These are phyloP conservation scores for Sebastes steindachneri DNA, from an alignment of 2,797 vertebrate genomes.

Conservation along the genomic window DNA sequence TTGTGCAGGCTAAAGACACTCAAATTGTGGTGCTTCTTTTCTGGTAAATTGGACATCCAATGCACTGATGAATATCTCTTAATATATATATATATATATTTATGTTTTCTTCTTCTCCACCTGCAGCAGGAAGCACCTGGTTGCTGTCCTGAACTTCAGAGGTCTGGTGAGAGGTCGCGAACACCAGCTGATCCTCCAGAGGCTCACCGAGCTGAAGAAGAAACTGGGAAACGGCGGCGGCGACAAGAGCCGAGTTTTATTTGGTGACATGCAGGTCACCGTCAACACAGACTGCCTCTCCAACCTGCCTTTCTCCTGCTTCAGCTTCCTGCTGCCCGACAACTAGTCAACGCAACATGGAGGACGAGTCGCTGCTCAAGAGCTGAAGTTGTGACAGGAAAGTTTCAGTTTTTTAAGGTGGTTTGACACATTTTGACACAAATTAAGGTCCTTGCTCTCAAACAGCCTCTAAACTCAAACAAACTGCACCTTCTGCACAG, in stretches of 20 bases:
- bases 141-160: slow-evolving; percentile 79
- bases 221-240: rapidly evolving
- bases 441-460: not conserved
- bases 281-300: slow-evolving; percentile 63
- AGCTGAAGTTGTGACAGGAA: not conserved
- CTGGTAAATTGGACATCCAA: not conserved
- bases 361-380: not conserved
- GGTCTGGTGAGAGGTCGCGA: slow-evolving; percentile 70
- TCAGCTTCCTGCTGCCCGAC: slow-evolving; percentile 18
- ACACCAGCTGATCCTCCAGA: slow-evolving; percentile 66
- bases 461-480: not conserved
- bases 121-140: slow-evolving; percentile 78
- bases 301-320: slow-evolving; percentile 55
- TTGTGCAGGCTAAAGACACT: too few relatives aligned
- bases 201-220: slow-evolving; percentile 56
- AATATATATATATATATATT: not conserved
- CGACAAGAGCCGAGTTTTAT: slow-evolving; percentile 53
- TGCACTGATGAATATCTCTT: not conserved
- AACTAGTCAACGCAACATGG: not conserved
- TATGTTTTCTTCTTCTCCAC: not conserved
- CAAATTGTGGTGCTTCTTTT: not conserved
- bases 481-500: not conserved
- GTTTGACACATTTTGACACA: not conserved
- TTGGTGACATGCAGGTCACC: slow-evolving; percentile 67
- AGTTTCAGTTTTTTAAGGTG: not conserved